A percentile compares a stretch with the other conserved stretches of the same genome.
These are phyloP conservation scores for Flexamia atlantica DNA, from an alignment of 2,888 invertebrate genomes.

Conservation along the genomic window DNA sequence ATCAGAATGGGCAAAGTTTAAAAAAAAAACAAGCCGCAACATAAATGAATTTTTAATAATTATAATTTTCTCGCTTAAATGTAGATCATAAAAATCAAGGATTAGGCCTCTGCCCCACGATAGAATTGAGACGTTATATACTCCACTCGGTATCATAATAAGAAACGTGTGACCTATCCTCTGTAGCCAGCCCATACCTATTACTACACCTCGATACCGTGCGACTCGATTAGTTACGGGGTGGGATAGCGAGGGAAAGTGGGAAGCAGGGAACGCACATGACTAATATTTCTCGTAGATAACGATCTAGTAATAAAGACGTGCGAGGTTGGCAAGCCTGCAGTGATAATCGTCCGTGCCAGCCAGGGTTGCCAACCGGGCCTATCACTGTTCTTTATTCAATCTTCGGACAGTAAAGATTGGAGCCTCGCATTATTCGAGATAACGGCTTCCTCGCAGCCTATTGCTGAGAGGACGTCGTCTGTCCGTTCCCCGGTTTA, in stretches of 20 bases:
- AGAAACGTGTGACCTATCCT: conserved; percentile 16
- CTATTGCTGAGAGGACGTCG: not conserved
- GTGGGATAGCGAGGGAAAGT: conserved; percentile 17
- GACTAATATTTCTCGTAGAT: conserved; percentile 41
- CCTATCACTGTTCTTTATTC: conserved; percentile 42
- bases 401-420: conserved; percentile 42
- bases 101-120: not conserved
- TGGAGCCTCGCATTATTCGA: conserved; percentile 20
- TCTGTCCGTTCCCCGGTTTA: conserved; percentile 4
- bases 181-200: not conserved
- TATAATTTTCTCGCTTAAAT: too few relatives aligned
- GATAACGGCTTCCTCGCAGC: conserved; percentile 35
- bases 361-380: conserved; percentile 23
- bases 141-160: not conserved
- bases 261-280: conserved; percentile 31
- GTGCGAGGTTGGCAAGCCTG: conserved; percentile 32
- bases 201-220: not conserved
- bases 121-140: conserved; percentile 6
- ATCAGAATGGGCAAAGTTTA: too few relatives aligned
- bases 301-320: conserved; percentile 48
- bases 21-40: too few relatives aligned
- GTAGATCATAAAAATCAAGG: too few relatives aligned
- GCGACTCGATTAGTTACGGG: conserved; percentile 3
- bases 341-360: conserved; percentile 20
- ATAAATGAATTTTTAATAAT: too few relatives aligned